Conservation (phyloP, 2,113 vertebrate genomes). For the Mobula hypostoma region DNA sequence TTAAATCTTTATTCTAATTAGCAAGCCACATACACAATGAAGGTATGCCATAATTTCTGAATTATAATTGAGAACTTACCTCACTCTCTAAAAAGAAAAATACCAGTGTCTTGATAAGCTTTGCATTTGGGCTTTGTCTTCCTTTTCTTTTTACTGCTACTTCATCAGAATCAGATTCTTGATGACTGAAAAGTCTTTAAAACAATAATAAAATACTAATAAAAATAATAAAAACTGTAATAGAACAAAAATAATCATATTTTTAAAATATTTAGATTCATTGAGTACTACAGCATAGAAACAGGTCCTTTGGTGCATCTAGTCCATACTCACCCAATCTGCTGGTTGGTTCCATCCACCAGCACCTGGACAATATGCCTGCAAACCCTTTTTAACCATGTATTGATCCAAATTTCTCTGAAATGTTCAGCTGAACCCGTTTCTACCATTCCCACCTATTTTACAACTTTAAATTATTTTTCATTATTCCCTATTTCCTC, state of each 20-base stretch:
- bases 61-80: constrained; percentile 55
- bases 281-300: too few species aligned
- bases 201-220: constrained; percentile 24
- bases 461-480: background rate
- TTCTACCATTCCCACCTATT: too few species aligned
- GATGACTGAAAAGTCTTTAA: constrained; percentile 85
- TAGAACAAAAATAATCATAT: constrained; percentile 36
- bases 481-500: background rate
- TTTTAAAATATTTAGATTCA: background rate
- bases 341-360: too few species aligned
- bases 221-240: constrained; percentile 26
- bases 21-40: background rate
- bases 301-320: too few species aligned
- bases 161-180: constrained; percentile 83
- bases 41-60: background rate
- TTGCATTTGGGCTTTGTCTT: constrained; percentile 89
- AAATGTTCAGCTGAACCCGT: too few species aligned
- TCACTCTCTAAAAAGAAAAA: constrained; percentile 99
- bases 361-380: too few species aligned
- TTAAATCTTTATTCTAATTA: background rate
- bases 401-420: too few species aligned
- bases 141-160: constrained; percentile 87
- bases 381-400: too few species aligned
- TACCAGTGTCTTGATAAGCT: constrained; percentile 95
- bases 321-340: too few species aligned